Conservation (phyloP, 2,113 vertebrate species). For the Ranitomeya variabilis region DNA sequence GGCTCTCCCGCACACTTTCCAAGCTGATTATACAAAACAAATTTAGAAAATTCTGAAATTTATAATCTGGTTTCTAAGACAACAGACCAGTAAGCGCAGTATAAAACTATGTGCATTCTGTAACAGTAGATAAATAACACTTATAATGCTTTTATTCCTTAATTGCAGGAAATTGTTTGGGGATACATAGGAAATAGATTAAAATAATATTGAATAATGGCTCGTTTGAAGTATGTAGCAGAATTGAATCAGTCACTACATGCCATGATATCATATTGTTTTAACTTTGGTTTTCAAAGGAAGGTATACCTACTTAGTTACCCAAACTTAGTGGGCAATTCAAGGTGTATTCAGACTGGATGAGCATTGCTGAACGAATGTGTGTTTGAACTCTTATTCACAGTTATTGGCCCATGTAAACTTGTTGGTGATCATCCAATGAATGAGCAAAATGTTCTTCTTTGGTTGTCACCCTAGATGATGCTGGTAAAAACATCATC, state of each 20-base stretch:
- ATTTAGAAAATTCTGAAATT: constrained; percentile 50
- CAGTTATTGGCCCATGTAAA: no score
- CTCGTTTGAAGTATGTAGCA: background rate
- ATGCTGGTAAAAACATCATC: no score
- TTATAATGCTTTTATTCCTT: background rate
- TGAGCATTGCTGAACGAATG: no score
- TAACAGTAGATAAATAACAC: background rate
- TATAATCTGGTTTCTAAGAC: constrained; percentile 56
- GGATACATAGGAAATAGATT: background rate
- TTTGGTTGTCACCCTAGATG: no score
- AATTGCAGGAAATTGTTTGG: background rate
- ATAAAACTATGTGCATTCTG: constrained; percentile 25
- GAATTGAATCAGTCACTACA: background rate
- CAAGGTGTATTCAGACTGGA: no score
- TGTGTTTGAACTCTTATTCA: no score
- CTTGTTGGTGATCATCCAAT: no score
- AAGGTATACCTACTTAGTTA: no score
- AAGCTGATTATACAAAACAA: constrained; percentile 52
- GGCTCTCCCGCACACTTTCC: background rate
- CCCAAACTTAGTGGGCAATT: no score
- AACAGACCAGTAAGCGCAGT: background rate
- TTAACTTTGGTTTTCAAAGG: background rate
- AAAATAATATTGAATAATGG: background rate
- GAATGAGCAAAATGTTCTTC: no score
- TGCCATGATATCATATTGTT: background rate